phyloP scores from a whole-genome alignment of 1,140 invertebrate species.

The Dendrolimus kikuchii region DNA sequence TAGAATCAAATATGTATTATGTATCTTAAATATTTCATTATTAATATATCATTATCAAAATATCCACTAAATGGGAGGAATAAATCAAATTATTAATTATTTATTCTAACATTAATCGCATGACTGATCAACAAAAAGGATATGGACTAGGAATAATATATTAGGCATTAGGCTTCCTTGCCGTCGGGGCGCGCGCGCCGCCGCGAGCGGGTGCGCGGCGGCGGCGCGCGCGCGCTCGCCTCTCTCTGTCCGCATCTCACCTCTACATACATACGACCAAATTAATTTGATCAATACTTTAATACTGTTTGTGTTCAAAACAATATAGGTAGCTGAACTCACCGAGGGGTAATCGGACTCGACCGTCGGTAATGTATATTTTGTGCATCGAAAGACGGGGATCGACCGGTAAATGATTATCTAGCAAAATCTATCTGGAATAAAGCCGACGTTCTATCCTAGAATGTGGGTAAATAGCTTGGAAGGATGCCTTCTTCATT shows the following conservation, averaged over 20 bases:
- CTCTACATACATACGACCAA: conserved; percentile 58
- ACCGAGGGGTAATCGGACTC: conserved; percentile 50
- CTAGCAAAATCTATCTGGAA: conserved; percentile 71
- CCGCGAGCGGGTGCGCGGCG: too few relatives aligned
- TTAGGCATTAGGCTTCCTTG: conserved; percentile 63
- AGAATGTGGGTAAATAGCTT: conserved; percentile 61
- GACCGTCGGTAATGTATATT: conserved; percentile 49
- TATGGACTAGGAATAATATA: conserved; percentile 71
- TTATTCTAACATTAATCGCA: conserved; percentile 71
- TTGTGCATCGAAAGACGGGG: conserved; percentile 66
- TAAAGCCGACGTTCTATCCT: conserved; percentile 67
- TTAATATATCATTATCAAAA: conserved; percentile 73
- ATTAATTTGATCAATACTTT: conserved; percentile 59
- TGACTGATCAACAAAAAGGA: conserved; percentile 72
- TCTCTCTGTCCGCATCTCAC: conserved; percentile 37
- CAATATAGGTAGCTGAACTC: conserved; percentile 46
- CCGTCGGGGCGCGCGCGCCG: conserved; percentile 37
- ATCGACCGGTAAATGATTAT: conserved; percentile 58
- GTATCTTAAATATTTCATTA: conserved; percentile 73
- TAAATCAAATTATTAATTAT: conserved; percentile 71
- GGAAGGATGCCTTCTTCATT: conserved; percentile 66
- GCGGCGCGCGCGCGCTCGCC: conserved; percentile 2
- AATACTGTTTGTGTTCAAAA: conserved; percentile 61
- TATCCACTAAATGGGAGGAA: conserved; percentile 72
- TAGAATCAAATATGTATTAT: conserved; percentile 73